These are phyloP conservation scores for Bursaphelenchus okinawaensis DNA, from an alignment of 2,888 invertebrate genomes.

Conservation along the genomic window DNA sequence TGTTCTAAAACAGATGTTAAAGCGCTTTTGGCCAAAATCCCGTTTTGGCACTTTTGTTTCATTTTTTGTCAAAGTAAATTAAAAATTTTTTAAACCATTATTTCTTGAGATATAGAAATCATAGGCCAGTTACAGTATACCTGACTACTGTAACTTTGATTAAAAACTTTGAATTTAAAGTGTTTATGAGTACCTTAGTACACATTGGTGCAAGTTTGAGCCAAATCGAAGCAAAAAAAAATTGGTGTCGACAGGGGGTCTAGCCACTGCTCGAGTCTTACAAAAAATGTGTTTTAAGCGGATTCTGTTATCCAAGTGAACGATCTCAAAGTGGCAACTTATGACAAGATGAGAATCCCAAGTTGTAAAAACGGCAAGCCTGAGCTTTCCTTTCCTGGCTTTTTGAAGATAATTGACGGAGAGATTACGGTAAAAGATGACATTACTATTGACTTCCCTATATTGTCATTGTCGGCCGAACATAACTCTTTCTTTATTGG, in stretches of 20 bases:
- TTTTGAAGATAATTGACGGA: conserved; percentile 28
- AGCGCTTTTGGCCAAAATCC: too few relatives aligned
- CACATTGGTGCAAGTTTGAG: too few relatives aligned
- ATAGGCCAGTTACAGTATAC: too few relatives aligned
- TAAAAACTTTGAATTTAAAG: too few relatives aligned
- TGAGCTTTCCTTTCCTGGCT: conserved; percentile 37
- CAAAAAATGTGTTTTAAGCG: conserved; percentile 30
- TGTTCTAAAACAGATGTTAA: too few relatives aligned
- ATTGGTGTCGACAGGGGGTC: not conserved
- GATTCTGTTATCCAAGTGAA: conserved; percentile 36
- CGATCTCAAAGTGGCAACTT: conserved; percentile 38
- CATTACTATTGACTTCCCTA: conserved; percentile 22
- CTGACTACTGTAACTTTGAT: too few relatives aligned
- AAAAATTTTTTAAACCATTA: too few relatives aligned
- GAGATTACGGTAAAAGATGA: conserved; percentile 15
- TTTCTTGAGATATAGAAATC: too few relatives aligned
- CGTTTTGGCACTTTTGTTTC: too few relatives aligned
- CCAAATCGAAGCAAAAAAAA: too few relatives aligned
- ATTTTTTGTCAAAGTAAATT: too few relatives aligned
- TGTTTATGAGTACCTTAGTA: too few relatives aligned
- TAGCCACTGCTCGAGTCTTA: not conserved
- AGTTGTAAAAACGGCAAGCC: conserved; percentile 32
- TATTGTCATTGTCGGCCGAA: conserved; percentile 40
- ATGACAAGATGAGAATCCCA: conserved; percentile 38
- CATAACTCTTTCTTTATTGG: conserved; percentile 49